Percentiles rank a stretch among this genome's conserved stretches.
Evolutionary conservation across 2,113 vertebrate species (phyloP).

Genomic region (Pseudopipra pipra): DNA sequence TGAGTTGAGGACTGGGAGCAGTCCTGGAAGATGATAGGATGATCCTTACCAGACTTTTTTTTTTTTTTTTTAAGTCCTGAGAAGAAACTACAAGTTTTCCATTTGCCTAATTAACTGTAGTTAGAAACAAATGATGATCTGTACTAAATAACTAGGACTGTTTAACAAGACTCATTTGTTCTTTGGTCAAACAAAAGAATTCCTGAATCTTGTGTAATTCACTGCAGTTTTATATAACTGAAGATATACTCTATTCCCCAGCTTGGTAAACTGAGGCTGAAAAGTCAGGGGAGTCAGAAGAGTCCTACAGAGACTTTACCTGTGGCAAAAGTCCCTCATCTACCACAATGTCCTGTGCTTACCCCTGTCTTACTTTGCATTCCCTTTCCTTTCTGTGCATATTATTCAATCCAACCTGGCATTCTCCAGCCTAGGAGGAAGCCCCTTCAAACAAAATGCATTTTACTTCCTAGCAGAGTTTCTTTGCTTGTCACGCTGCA

Average conservation of each 20-base stretch:
- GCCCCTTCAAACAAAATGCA: not conserved
- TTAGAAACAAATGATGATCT: not conserved
- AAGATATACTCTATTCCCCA: not conserved
- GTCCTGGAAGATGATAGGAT: not conserved
- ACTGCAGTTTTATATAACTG: rapidly evolving
- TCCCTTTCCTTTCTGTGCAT: not conserved
- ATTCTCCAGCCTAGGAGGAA: not conserved
- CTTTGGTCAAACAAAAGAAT: not conserved
- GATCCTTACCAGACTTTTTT: not conserved
- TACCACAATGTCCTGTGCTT: not conserved
- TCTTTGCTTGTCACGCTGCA: not conserved
- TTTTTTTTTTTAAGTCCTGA: not conserved
- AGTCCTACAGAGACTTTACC: not conserved
- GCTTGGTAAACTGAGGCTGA: not conserved
- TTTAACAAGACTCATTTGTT: not conserved
- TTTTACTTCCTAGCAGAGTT: not conserved
- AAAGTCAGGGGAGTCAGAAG: not conserved
- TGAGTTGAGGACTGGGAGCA: not conserved
- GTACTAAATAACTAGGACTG: not conserved
- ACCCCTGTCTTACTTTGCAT: not conserved
- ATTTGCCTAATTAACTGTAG: not conserved
- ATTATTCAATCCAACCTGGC: not conserved
- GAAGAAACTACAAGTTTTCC: not conserved
- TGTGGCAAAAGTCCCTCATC: too few relatives aligned
- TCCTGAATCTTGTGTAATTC: not conserved